Evolutionary conservation across 1,140 invertebrate genomes (phyloP), one percentile per base, ranked within the genome.

Genomic region (Cataglyphis hispanica): DNA sequence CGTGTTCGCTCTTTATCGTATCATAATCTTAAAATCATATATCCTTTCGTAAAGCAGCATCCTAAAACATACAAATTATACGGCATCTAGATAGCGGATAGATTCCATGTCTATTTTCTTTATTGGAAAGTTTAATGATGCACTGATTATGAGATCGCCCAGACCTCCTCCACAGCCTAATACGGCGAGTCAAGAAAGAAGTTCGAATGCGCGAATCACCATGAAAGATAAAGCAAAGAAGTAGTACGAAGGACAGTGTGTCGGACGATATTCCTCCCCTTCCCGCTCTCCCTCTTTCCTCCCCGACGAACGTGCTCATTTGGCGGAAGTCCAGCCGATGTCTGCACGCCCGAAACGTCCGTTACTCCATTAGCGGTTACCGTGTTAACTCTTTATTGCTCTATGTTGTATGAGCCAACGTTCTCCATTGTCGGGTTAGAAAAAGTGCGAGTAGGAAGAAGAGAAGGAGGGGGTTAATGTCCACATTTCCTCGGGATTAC

Each of bases 301-400:
- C 46, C 16, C 13, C 27, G 56, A 76, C 81, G 80, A 74, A 64
- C 64, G 70, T 87, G 84, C 81, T 93, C 91, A 91, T 93, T 93
- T 93, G 93, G 92, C 93, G 72, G 64, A 64, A 85, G 90, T 93
- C 93, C 93, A 94, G 90, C 61, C 74, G 50, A 74, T 85, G 88
- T 88, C 85, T 86, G 87, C 89, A 83, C 64, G 89, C 86, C 78
- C 80, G 85, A 89, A 92, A 91, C 92, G 92, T 93, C 92, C 93
- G 93, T 94, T 94, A 93, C 92, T 94, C 92, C 92, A 94, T 94
- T 94, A 94, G 93, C 80, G 92, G 91, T 93, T 90, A 91, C 87
- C 87, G 89, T 92, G 93, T 93, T 92, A 93, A 94, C 91, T 93
- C 92, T 93, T 93, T 92, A 94, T 93, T 92, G 89, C 90, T 85